These are phyloP conservation scores for Lycaon pictus DNA, from an alignment of 2,113 vertebrate genomes.

Conservation along the genomic window DNA sequence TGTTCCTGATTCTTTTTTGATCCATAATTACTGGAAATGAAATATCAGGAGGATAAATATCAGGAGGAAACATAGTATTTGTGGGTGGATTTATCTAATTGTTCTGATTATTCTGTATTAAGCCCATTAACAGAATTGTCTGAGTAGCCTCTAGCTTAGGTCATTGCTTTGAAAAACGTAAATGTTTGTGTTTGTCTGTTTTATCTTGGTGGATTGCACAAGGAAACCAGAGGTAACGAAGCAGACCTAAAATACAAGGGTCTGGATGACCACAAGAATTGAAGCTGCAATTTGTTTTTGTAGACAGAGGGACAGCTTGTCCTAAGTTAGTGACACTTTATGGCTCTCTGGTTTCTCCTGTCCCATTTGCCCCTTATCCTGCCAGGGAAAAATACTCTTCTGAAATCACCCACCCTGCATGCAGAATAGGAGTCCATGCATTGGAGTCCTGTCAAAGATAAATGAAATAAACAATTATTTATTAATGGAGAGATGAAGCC, in stretches of 20 bases:
- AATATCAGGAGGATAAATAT: neutral
- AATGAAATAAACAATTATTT: neutral
- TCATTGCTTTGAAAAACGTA: neutral
- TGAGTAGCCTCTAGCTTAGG: neutral
- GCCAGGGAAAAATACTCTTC: neutral
- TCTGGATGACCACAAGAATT: neutral
- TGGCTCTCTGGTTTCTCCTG: neutral
- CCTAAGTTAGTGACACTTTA: neutral
- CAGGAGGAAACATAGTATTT: neutral
- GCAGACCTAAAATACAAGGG: neutral
- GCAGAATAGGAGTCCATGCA: neutral
- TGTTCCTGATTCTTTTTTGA: neutral
- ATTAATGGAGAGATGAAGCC: neutral
- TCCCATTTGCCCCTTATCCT: neutral
- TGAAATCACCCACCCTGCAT: neutral
- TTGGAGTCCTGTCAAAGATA: neutral
- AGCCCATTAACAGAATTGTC: neutral
- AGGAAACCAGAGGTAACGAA: neutral
- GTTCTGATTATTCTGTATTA: constrained; percentile 38
- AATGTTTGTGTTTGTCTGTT: neutral
- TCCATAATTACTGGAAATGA: neutral
- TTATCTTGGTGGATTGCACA: neutral
- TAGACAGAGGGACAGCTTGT: neutral
- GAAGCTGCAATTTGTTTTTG: neutral
- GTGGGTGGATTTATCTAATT: constrained; percentile 20